Evolutionary conservation across 2,888 invertebrate genomes (phyloP), one percentile per base, ranked within the genome.

Genomic region (Cistogaster globosa): DNA sequence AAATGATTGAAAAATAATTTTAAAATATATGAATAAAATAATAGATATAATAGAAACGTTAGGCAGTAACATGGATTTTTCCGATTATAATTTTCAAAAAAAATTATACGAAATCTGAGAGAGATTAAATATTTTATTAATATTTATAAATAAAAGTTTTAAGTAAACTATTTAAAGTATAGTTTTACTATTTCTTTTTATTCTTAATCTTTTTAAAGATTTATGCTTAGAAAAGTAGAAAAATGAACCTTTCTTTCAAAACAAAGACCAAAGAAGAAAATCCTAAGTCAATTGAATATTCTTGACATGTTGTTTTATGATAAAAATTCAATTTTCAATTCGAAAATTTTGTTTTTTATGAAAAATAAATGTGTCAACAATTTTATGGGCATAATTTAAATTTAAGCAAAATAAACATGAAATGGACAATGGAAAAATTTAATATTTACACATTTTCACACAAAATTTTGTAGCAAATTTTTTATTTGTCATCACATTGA

Each of bases 351-450:
- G 67, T 74, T 38, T 65, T 53, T 77, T 38, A 20, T 11, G 18
- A 53, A 32, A 75, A 75, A 63, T 80, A 80, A 65, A 58, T 55
- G 63, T 71, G 75, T 71, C 67, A 80, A 75, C 53, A 67, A 71
- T 75, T 69, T 84, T 71, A 76, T 80, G 71, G 71, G n/a, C 60
- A 55, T 42, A 71, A 72, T 67, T 80, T 72, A 84, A 75, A 60
- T 67, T 65, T 22, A 18, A 16, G 0, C 22, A 78, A 57, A 57
- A 65, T 20, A 2, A 32, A 32, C 32, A 51, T 38, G 60, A 42
- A n/a, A 51, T 67, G 45, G 7, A 82, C 36, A 83, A n/a, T n/a
- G n/a, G n/a, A n/a, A n/a, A n/a, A 75, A 63, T 74, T 83, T 63
- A 62, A 78, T 69, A 75, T 62, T 68, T 68, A 45, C 36, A 58